These are phyloP conservation scores for Andrena trimmerana DNA, from an alignment of 2,888 invertebrate genomes.

Conservation along the genomic window DNA sequence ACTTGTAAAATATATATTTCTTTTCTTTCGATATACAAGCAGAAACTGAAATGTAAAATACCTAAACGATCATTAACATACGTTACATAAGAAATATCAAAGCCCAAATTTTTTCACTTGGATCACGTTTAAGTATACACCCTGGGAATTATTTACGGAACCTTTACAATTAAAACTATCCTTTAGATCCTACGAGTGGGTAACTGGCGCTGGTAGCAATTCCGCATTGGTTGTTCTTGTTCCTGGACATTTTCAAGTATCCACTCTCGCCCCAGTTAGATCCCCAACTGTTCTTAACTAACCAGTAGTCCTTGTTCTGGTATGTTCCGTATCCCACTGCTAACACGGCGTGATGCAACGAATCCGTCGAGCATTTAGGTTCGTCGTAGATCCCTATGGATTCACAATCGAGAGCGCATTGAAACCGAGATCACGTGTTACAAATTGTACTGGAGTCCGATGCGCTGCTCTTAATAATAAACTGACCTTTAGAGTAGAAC, in stretches of 20 bases:
- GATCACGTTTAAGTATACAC: background rate
- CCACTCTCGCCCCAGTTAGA: conserved; percentile 93
- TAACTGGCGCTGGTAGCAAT: conserved; percentile 94
- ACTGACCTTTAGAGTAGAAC: conserved; percentile 90
- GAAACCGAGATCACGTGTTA: too few species aligned
- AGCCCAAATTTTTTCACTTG: background rate
- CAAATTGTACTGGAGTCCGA: too few species aligned
- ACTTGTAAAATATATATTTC: conserved; percentile 15
- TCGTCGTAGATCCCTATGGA: conserved; percentile 90
- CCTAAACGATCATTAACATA: background rate
- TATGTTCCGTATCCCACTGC: conserved; percentile 93
- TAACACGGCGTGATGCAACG: conserved; percentile 94
- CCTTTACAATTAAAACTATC: conserved; percentile 7
- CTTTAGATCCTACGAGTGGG: conserved; percentile 88
- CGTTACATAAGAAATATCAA: background rate
- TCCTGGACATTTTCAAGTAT: conserved; percentile 95
- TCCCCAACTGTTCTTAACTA: conserved; percentile 96
- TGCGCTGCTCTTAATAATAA: background rate
- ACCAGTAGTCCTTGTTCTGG: conserved; percentile 91
- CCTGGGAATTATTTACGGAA: conserved; percentile 8
- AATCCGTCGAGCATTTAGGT: conserved; percentile 89
- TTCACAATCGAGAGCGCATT: too few species aligned
- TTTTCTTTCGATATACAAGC: conserved; percentile 3
- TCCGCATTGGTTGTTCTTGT: conserved; percentile 94
- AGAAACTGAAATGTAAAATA: background rate